Evolutionary conservation across 2,113 vertebrate species (phyloP).

Genomic region (Notothenia rossii): DNA sequence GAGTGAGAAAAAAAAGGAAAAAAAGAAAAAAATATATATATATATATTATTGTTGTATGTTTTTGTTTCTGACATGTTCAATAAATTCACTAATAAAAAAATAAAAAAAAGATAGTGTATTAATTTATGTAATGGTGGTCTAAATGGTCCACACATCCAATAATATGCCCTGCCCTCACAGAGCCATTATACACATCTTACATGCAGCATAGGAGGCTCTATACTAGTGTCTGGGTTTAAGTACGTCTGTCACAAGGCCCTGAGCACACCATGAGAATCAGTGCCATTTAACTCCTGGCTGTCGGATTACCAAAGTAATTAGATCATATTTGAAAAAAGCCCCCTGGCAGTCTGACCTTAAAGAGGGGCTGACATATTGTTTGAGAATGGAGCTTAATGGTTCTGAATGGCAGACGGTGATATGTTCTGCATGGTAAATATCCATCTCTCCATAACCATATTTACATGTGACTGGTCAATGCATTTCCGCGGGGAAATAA

Average conservation of each 20-base stretch:
- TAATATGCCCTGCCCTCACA: slow-evolving; percentile 51
- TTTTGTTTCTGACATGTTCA: too few species aligned
- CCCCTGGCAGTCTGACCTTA: slow-evolving; percentile 42
- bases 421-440: slow-evolving; percentile 66
- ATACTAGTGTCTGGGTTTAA: slow-evolving; percentile 31
- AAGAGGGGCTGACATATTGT: slow-evolving; percentile 51
- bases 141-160: slow-evolving; percentile 61
- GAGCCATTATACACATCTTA: slow-evolving; percentile 54
- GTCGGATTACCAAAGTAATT: slow-evolving; percentile 65
- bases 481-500: slow-evolving; percentile 61
- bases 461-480: slow-evolving; percentile 58
- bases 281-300: slow-evolving; percentile 56
- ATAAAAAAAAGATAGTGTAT: slow-evolving; percentile 30
- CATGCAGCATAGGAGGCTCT: slow-evolving; percentile 10
- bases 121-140: slow-evolving; percentile 58
- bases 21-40: too few species aligned
- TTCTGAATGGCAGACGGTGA: slow-evolving; percentile 38
- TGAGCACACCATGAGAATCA: slow-evolving; percentile 37
- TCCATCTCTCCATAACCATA: slow-evolving; percentile 49
- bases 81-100: too few species aligned
- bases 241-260: slow-evolving; percentile 40
- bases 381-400: slow-evolving; percentile 51
- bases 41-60: too few species aligned
- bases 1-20: too few species aligned
- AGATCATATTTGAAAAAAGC: slow-evolving; percentile 49